Conservation (phyloP, 1,140 invertebrate genomes). For the Drosophila lowei region DNA sequence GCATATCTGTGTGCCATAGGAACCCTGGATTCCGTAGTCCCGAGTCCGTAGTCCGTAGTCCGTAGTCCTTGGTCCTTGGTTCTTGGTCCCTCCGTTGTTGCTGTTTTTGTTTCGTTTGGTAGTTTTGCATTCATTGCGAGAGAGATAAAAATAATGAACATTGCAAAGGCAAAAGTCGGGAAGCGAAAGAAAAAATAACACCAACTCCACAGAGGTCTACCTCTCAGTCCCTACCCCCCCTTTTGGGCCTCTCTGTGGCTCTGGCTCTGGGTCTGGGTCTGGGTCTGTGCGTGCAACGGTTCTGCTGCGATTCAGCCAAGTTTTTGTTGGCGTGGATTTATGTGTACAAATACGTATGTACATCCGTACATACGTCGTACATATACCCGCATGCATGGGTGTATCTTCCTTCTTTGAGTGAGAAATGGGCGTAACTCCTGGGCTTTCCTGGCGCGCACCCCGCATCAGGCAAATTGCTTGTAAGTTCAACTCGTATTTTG, state of each 20-base stretch:
- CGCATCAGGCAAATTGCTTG: slow-evolving; percentile 68
- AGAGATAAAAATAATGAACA: slow-evolving; percentile 82
- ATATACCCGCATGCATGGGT: slow-evolving; percentile 19
- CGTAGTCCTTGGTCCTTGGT: slow-evolving; percentile 11
- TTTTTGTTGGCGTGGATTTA: slow-evolving; percentile 76
- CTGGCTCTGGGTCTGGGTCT: not conserved
- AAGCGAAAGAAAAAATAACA: slow-evolving; percentile 50
- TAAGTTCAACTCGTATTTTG: slow-evolving; percentile 81
- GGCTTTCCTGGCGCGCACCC: slow-evolving; percentile 3
- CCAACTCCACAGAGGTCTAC: slow-evolving; percentile 27
- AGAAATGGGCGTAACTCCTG: slow-evolving; percentile 55
- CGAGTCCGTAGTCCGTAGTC: slow-evolving; percentile 12
- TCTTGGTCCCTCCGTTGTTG: slow-evolving; percentile 7
- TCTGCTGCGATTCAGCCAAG: slow-evolving; percentile 69
- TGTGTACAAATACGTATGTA: slow-evolving; percentile 43
- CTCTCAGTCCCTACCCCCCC: slow-evolving; percentile 10
- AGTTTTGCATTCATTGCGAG: slow-evolving; percentile 79
- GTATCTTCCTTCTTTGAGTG: slow-evolving; percentile 37
- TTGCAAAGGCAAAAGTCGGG: slow-evolving; percentile 77
- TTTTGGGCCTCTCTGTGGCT: slow-evolving; percentile 2
- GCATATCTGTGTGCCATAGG: slow-evolving; percentile 67
- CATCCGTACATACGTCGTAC: slow-evolving; percentile 4
- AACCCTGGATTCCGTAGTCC: not conserved
- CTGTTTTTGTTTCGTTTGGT: slow-evolving; percentile 68
- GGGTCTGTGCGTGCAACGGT: slow-evolving; percentile 69